A percentile compares a stretch with the other conserved stretches of the same genome.
Evolutionary conservation across 2,797 vertebrate species (phyloP).

Genomic region (Sebastes reedi): DNA sequence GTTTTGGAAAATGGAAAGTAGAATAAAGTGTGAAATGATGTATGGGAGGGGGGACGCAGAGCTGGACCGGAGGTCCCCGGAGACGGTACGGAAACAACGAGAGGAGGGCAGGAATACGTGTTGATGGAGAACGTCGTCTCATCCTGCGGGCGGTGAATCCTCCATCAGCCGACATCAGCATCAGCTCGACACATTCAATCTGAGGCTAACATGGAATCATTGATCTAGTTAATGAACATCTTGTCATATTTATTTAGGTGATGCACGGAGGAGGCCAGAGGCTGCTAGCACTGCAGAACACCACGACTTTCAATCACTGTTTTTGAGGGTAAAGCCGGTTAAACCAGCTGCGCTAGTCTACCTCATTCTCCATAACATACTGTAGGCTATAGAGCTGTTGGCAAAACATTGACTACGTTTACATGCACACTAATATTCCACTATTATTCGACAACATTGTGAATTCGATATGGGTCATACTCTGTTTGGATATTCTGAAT

Average conservation of each 20-base stretch:
- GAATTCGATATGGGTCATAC: no score
- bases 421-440: no score
- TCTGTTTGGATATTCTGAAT: no score
- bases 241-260: slow-evolving; percentile 31
- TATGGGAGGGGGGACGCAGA: background rate
- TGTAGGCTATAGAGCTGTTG: background rate
- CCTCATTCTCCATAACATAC: rapidly evolving
- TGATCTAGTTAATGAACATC: slow-evolving; percentile 49
- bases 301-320: background rate
- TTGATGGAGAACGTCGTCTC: background rate
- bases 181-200: slow-evolving; percentile 11
- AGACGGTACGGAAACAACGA: slow-evolving; percentile 14
- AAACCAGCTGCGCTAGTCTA: background rate
- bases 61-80: background rate
- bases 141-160: slow-evolving; percentile 6
- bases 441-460: no score
- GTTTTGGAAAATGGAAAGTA: slow-evolving; percentile 29
- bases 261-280: background rate
- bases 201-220: slow-evolving; percentile 15
- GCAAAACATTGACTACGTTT: background rate
- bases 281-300: background rate
- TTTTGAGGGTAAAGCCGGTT: background rate
- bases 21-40: slow-evolving; percentile 59
- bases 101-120: background rate
- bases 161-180: slow-evolving; percentile 16